phyloP scores from a whole-genome alignment of 2,113 vertebrate genomes.

The Boleophthalmus pectinirostris region DNA sequence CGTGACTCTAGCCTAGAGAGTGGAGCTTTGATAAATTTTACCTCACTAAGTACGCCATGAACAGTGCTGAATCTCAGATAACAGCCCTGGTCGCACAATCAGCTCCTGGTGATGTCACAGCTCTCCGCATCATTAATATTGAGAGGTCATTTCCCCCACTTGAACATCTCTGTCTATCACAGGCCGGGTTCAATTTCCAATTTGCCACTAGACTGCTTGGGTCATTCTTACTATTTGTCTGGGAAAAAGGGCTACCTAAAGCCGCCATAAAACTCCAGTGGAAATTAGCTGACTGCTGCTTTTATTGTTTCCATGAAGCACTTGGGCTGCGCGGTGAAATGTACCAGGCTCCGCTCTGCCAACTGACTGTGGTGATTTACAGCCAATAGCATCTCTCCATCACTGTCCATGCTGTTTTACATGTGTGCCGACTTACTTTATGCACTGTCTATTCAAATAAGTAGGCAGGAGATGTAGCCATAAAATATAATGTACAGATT shows the following conservation, averaged over 20 bases:
- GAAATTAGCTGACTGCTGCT: constrained; percentile 37
- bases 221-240: constrained; percentile 52
- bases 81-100: constrained; percentile 26
- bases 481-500: not conserved
- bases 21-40: constrained; percentile 53
- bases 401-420: constrained; percentile 1
- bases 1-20: constrained; percentile 33
- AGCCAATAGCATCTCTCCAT: not conserved
- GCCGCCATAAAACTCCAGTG: constrained; percentile 37
- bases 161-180: constrained; percentile 49
- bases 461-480: not conserved
- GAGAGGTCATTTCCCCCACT: constrained; percentile 59
- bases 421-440: constrained; percentile 2
- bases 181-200: constrained; percentile 54
- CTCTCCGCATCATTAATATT: constrained; percentile 59
- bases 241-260: constrained; percentile 12
- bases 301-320: constrained; percentile 24
- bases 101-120: constrained; percentile 54
- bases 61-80: constrained; percentile 31
- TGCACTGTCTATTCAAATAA: constrained; percentile 6
- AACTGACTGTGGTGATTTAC: constrained; percentile 4
- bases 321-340: constrained; percentile 1
- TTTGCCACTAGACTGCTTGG: constrained; percentile 51
- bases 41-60: constrained; percentile 32
- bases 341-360: constrained; percentile 1